These are phyloP conservation scores for Dicycla oo DNA, from an alignment of 2,888 invertebrate genomes.

Conservation along the genomic window DNA sequence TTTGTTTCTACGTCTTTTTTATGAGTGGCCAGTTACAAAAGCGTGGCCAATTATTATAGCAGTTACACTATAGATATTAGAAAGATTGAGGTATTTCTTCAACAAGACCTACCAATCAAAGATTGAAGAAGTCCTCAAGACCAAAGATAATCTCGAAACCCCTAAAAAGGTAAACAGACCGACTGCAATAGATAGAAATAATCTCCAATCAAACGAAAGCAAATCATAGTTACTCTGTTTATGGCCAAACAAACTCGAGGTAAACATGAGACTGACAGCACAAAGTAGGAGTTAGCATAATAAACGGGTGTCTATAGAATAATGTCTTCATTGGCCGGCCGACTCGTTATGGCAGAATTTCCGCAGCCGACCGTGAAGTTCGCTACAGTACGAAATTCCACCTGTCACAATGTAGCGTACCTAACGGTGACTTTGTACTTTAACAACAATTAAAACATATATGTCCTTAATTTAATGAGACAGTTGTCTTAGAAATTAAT, in stretches of 20 bases:
- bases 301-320: slow-evolving; percentile 52
- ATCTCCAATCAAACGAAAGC: slow-evolving; percentile 21
- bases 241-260: slow-evolving; percentile 42
- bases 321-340: slow-evolving; percentile 66
- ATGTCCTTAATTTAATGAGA: slow-evolving; percentile 7
- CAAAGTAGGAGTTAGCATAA: slow-evolving; percentile 58
- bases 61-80: no score
- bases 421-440: slow-evolving; percentile 32
- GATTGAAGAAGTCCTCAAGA: neutral
- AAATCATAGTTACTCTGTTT: slow-evolving; percentile 29
- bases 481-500: neutral
- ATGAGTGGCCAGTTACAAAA: no score
- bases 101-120: neutral
- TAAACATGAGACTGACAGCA: slow-evolving; percentile 43
- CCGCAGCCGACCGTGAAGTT: slow-evolving; percentile 62
- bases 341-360: slow-evolving; percentile 55
- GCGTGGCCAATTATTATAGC: no score
- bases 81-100: neutral
- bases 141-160: no score
- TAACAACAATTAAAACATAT: slow-evolving; percentile 15
- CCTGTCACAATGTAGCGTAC: slow-evolving; percentile 39
- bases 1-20: no score
- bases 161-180: neutral
- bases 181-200: slow-evolving; percentile 31
- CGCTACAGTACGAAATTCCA: slow-evolving; percentile 39